Evolutionary conservation across 2,888 invertebrate genomes (phyloP).

Genomic region (Zygothrica quintamaculata): DNA sequence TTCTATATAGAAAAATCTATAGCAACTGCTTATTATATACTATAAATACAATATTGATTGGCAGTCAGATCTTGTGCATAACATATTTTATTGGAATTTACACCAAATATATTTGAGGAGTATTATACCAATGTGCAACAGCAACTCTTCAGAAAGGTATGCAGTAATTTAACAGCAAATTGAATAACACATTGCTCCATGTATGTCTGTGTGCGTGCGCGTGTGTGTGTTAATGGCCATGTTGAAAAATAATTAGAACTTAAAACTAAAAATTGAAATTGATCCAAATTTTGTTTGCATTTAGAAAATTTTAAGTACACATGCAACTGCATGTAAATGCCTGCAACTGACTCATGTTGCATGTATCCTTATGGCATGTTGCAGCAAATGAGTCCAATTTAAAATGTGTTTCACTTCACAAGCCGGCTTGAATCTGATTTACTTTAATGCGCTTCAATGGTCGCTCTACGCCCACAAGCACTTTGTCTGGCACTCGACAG

Average conservation of each 20-base stretch:
- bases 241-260: constrained; percentile 58
- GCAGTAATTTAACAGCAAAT: constrained; percentile 34
- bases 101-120: no score
- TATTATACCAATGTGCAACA: neutral
- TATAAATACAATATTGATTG: no score
- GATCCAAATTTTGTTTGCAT: constrained; percentile 40
- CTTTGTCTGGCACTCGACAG: neutral
- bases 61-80: no score
- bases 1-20: no score
- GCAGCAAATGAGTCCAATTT: constrained; percentile 6
- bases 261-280: constrained; percentile 49
- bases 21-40: no score
- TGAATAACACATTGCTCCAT: constrained; percentile 40
- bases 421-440: constrained; percentile 18
- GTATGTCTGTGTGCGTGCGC: constrained; percentile 7
- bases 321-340: no score
- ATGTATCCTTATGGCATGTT: neutral
- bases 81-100: no score
- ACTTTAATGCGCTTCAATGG: constrained; percentile 28
- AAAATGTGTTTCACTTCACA: constrained; percentile 22
- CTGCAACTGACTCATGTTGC: constrained; percentile 9
- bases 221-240: constrained; percentile 57
- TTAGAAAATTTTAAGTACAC: no score
- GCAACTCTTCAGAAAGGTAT: neutral
- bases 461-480: constrained; percentile 2